Conservation (phyloP, 2,888 invertebrate species). For the Drosophila nr. fundita region DNA sequence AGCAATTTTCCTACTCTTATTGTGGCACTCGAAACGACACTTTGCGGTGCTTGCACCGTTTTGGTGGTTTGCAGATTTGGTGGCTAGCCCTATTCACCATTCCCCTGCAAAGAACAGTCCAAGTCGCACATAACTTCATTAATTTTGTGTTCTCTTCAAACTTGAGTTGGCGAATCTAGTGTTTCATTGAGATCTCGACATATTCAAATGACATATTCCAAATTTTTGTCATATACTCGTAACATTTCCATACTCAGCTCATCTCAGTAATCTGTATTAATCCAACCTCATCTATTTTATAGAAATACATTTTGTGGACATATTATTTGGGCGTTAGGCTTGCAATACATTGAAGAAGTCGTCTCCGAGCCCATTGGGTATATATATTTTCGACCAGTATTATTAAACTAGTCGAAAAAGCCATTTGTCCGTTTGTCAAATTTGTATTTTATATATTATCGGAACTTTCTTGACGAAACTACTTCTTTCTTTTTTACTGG, state of each 20-base stretch:
- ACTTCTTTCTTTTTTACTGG: no score
- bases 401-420: neutral
- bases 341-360: neutral
- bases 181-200: neutral
- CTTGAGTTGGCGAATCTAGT: neutral
- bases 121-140: neutral
- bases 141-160: neutral
- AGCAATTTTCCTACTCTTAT: slow-evolving; percentile 44
- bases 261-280: neutral
- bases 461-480: no score
- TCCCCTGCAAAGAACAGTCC: neutral
- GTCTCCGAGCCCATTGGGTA: neutral
- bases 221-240: neutral
- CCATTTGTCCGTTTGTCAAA: neutral
- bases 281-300: neutral
- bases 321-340: neutral
- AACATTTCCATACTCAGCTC: neutral
- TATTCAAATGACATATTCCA: no score
- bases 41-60: neutral
- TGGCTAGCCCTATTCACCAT: slow-evolving; percentile 3
- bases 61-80: neutral
- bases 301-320: neutral
- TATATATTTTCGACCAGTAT: neutral
- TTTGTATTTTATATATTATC: neutral
- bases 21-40: slow-evolving; percentile 30